phyloP scores from a whole-genome alignment of 2,797 vertebrate genomes.

The Stomatorhinus walkeri region DNA sequence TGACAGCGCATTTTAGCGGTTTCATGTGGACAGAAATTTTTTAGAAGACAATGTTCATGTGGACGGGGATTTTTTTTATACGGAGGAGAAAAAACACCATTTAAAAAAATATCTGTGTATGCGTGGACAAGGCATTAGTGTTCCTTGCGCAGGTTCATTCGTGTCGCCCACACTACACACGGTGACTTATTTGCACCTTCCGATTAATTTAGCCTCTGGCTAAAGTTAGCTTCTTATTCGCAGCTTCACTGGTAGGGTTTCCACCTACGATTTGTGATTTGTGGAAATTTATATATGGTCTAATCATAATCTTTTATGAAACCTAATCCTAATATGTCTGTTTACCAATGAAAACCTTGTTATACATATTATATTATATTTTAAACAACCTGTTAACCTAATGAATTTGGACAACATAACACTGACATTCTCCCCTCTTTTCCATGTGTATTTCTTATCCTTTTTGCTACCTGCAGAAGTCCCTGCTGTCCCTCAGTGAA shows the following conservation, averaged over 20 bases:
- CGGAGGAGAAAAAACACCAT: too few relatives aligned
- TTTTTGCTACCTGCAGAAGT: neutral
- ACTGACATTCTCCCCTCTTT: neutral
- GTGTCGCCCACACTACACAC: neutral
- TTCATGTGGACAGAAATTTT: too few relatives aligned
- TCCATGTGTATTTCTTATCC: neutral
- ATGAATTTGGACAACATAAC: neutral
- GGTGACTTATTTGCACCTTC: neutral
- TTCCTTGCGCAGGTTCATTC: neutral
- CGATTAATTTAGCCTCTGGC: neutral
- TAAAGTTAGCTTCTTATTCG: neutral
- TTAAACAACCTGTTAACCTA: neutral
- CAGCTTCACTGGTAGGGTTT: neutral
- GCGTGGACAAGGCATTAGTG: neutral
- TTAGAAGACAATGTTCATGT: too few relatives aligned
- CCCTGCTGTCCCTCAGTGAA: neutral
- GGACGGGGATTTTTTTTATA: too few relatives aligned
- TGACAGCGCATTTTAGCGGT: too few relatives aligned
- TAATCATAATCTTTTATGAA: neutral
- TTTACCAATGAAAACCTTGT: neutral
- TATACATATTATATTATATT: neutral
- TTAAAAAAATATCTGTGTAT: too few relatives aligned
- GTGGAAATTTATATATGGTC: neutral
- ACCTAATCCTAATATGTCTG: neutral
- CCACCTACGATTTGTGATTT: neutral